phyloP scores from a whole-genome alignment of 2,888 invertebrate species.

The Microctonus hyperodae region DNA sequence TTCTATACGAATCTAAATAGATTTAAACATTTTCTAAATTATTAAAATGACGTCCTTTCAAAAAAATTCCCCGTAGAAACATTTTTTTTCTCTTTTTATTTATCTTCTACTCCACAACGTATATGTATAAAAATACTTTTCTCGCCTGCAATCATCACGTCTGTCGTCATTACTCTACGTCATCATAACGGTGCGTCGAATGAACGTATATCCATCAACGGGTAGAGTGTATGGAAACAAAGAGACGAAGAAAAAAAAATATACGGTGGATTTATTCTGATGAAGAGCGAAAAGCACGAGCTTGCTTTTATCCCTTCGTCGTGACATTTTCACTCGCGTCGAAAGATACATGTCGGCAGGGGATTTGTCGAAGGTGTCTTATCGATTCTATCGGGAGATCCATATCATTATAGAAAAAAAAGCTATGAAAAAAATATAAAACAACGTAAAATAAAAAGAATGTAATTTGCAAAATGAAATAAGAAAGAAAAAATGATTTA shows the following conservation, averaged over 20 bases:
- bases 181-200: not conserved
- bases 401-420: not conserved
- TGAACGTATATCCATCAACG: slow-evolving; percentile 21
- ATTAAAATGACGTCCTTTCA: too few species aligned
- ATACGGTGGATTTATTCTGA: slow-evolving; percentile 5
- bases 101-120: not conserved
- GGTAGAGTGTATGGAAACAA: not conserved
- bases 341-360: slow-evolving; percentile 5
- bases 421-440: not conserved
- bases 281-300: slow-evolving; percentile 20
- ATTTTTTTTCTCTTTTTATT: not conserved
- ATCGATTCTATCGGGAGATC: slow-evolving; percentile 28
- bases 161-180: slow-evolving; percentile 6
- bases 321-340: slow-evolving; percentile 27
- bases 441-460: not conserved
- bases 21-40: too few species aligned
- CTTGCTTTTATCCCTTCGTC: slow-evolving; percentile 20
- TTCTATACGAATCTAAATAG: too few species aligned
- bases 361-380: slow-evolving; percentile 24
- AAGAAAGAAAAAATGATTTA: not conserved
- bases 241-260: not conserved
- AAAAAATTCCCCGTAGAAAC: not conserved
- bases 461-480: not conserved
- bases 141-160: not conserved
- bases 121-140: not conserved